Evolutionary conservation across 2,113 vertebrate species (phyloP), one percentile per base, ranked within the genome.

Genomic region (Cinclus mexicanus): DNA sequence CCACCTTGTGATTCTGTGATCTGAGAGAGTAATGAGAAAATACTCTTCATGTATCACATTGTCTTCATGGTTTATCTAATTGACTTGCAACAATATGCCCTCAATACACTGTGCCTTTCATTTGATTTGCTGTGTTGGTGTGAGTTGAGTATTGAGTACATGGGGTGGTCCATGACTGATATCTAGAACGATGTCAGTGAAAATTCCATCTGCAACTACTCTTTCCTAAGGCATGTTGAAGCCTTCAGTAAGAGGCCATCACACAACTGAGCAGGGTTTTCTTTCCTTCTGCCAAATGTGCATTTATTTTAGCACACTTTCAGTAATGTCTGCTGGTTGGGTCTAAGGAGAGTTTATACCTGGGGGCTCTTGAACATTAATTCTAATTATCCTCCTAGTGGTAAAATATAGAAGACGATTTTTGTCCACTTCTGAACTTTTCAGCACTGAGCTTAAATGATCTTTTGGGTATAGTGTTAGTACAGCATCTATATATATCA

Each of bases 41-140:
- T 60, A 63, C 7, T 53, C 14, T 28, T 83, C 49, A 50, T 0
- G 0, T 52, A 71, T 42, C 14, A 6, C 7, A 11, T 41, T 37
- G 29, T 77, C 18, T 83, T 74, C 12, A 7, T 22, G 12, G 12
- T 80, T 93, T 75, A 37, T 53, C 22, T 61, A 42, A 57, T 1
- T 33, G 37, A 25, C 11, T 65, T 44, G 31, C 25, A 61, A 35
- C 26, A 24, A 14, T 70, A 67, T 1, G 3, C 7, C 23, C 23
- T 63, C 29, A 37, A 7, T 19, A 41, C 9, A 9, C 20, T 10
- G 17, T 64, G 23, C 35, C 23, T 82, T 81, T 81, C 37, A 21
- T 83, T 37, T 79, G 19, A 8, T 82, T 84, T 83, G 28, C n/a
- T 63, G 8, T 78, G 39, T n/a, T 78, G 16, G 19, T 85, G 50